These are phyloP conservation scores for Caenorhabditis afra DNA, from an alignment of 2,888 invertebrate genomes.

Conservation along the genomic window DNA sequence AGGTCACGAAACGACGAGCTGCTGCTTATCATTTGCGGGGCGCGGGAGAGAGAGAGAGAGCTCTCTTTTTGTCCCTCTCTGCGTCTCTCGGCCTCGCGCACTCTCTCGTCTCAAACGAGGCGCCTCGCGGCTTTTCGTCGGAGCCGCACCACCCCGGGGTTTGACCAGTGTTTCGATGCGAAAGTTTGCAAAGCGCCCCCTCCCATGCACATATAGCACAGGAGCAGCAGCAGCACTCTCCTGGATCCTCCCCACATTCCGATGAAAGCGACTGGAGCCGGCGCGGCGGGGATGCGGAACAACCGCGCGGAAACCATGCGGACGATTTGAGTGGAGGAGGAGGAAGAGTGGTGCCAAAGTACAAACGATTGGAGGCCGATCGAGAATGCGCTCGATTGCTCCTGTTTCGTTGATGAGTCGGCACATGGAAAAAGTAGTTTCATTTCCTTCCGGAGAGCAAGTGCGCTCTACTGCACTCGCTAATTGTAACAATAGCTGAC, in stretches of 20 bases:
- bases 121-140: constrained; percentile 5
- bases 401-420: background rate
- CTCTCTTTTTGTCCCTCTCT: constrained; percentile 9
- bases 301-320: background rate
- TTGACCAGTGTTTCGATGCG: constrained; percentile 51
- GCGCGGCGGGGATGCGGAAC: constrained; percentile 1
- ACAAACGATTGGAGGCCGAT: background rate
- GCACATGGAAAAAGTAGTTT: too few relatives aligned
- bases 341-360: constrained; percentile 5
- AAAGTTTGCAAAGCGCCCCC: constrained; percentile 50
- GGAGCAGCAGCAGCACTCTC: background rate
- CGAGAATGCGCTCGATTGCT: background rate
- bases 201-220: constrained; percentile 20
- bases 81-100: background rate
- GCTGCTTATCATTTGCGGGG: constrained; percentile 45
- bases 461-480: too few relatives aligned
- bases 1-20: constrained; percentile 51
- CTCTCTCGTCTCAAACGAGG: constrained; percentile 10
- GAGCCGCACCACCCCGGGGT: constrained; percentile 10
- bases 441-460: too few relatives aligned
- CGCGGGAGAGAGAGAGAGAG: too few relatives aligned
- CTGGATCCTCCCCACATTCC: constrained; percentile 27
- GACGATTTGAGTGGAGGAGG: background rate
- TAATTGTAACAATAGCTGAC: too few relatives aligned
- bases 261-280: constrained; percentile 14